A percentile compares a stretch with the other conserved stretches of the same genome.
Conservation (phyloP, 2,888 invertebrate genomes). For the Thelaira solivaga region DNA sequence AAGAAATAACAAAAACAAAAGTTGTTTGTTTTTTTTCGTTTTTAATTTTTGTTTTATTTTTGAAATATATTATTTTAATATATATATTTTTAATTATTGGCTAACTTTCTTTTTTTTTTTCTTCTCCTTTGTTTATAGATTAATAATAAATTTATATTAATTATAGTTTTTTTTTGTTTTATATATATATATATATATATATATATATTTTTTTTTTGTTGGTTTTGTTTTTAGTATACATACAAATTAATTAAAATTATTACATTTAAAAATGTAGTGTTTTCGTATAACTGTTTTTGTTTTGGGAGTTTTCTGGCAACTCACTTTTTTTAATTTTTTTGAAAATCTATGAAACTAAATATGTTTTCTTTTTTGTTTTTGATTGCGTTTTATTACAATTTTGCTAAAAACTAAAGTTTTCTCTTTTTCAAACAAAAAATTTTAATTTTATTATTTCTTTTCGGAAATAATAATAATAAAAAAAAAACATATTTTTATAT, state of each 20-base stretch:
- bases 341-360: slow-evolving; percentile 17
- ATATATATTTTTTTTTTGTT: slow-evolving; percentile 64
- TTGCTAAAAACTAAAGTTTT: slow-evolving; percentile 76
- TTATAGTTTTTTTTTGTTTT: slow-evolving; percentile 66
- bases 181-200: slow-evolving; percentile 65
- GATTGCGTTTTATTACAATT: slow-evolving; percentile 76
- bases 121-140: slow-evolving; percentile 64
- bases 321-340: slow-evolving; percentile 36
- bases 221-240: slow-evolving; percentile 74
- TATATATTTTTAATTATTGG: slow-evolving; percentile 67
- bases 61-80: slow-evolving; percentile 74
- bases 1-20: slow-evolving; percentile 56
- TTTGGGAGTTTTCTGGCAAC: not conserved
- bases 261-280: slow-evolving; percentile 74
- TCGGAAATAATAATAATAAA: slow-evolving; percentile 46
- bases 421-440: slow-evolving; percentile 61
- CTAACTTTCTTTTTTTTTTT: slow-evolving; percentile 62
- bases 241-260: slow-evolving; percentile 76
- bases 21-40: slow-evolving; percentile 32
- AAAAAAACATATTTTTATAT: slow-evolving; percentile 49
- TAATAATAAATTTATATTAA: slow-evolving; percentile 63
- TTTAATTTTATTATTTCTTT: slow-evolving; percentile 53
- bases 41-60: slow-evolving; percentile 68
- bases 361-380: slow-evolving; percentile 56
- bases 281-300: slow-evolving; percentile 67